Evolutionary conservation across 2,888 invertebrate species (phyloP), one percentile per base, ranked within the genome.

Genomic region (Nemotelus nigrinus): DNA sequence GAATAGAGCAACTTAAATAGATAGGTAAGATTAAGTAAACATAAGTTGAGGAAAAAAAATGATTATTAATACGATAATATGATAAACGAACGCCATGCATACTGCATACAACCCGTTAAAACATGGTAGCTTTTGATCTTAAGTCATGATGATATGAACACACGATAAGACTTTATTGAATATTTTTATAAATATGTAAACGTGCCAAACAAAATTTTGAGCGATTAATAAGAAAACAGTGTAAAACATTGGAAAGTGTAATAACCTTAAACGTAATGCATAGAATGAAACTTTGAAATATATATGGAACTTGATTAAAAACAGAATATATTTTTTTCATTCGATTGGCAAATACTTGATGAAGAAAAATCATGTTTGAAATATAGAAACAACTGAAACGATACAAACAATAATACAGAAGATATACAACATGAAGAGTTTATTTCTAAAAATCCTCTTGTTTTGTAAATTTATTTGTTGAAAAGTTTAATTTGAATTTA

Each of bases 91-190:
- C 47, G 43, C 43, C 43, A 63, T 63, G 63, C 63, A 43, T 63
- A 7, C 8, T 63, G 63, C 63, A 63, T 63, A 63, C 25, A 39
- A 43, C 63, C 43, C 41, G 39, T 63, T 63, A 63, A 41, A 63
- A 63, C 25, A 63, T 63, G 39, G 39, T 63, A 2, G 43, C 43
- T 63, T 63, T 63, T 55, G 53, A 43, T 55, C 53, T 53, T 55
- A 47, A 55, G 43, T 25, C 70, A 44, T 55, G 41, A 70, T 53
- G 47, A 74, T n/a, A 39, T 60, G 63, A 74, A 74, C 47, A 25
- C 25, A 60, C 41, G 48, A 74, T 63, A 74, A 74, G 74, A 74
- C 74, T 74, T 71, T 71, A 74, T 55, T 60, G 74, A 60, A 74
- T 74, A 74, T 74, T 74, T 74, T 74, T 74, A 63, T 47, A 74